Conservation (phyloP, 2,888 invertebrate genomes). For the Troides oblongomaculatus region DNA sequence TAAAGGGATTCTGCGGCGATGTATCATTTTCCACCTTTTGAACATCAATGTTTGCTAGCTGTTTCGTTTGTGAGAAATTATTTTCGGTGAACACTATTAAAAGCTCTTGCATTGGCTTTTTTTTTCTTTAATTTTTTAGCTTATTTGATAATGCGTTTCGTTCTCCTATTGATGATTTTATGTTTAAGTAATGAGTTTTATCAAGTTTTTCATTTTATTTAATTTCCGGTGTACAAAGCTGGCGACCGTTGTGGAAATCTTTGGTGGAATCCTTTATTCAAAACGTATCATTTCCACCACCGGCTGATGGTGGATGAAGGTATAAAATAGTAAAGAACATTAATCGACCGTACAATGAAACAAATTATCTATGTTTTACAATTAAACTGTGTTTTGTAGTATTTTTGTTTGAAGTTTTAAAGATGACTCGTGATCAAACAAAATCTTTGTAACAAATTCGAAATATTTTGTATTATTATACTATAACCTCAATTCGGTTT, state of each 20-base stretch:
- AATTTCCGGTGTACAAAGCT: too few species aligned
- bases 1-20: constrained; percentile 34
- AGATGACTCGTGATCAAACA: neutral
- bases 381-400: too few species aligned
- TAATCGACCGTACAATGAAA: too few species aligned
- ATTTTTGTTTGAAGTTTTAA: neutral
- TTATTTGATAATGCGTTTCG: neutral
- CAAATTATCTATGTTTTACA: too few species aligned
- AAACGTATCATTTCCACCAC: too few species aligned
- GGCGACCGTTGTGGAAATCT: neutral
- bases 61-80: constrained; percentile 22
- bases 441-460: neutral
- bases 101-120: neutral
- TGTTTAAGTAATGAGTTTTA: neutral
- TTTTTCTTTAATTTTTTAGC: neutral
- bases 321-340: neutral
- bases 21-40: constrained; percentile 39
- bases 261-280: too few species aligned
- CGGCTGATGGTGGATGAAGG: too few species aligned
- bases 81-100: neutral
- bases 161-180: neutral
- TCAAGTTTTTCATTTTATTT: too few species aligned
- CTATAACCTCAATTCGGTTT: neutral
- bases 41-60: constrained; percentile 15
- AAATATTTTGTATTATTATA: neutral